A percentile compares a stretch with the other conserved stretches of the same genome.
These are phyloP conservation scores for Phortica variegata DNA, from an alignment of 1,140 invertebrate species.

Conservation along the genomic window DNA sequence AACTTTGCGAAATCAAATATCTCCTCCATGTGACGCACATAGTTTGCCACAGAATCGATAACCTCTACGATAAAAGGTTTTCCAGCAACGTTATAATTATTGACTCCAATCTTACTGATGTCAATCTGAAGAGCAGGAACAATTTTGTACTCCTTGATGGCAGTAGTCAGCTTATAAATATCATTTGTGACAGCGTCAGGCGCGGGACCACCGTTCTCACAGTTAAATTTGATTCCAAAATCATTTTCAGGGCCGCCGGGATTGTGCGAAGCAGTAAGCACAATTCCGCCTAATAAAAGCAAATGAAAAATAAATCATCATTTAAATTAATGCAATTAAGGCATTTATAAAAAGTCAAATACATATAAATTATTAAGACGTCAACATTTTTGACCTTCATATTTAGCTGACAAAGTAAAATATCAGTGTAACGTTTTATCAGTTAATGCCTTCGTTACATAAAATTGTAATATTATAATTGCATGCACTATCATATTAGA, in stretches of 20 bases:
- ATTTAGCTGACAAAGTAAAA: background rate
- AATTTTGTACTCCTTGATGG: constrained; percentile 78
- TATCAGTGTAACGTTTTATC: constrained; percentile 7
- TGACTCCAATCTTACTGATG: constrained; percentile 69
- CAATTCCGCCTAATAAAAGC: constrained; percentile 77
- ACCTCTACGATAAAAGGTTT: constrained; percentile 82
- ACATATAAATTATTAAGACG: no score
- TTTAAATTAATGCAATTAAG: no score
- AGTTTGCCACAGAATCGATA: constrained; percentile 89
- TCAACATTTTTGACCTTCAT: constrained; percentile 19
- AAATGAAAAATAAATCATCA: no score
- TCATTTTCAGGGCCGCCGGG: constrained; percentile 96
- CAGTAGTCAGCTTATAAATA: constrained; percentile 82
- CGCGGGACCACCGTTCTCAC: constrained; percentile 93
- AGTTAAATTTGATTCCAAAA: constrained; percentile 99
- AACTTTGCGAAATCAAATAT: constrained; percentile 95
- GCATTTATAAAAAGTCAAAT: no score
- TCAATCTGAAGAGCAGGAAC: constrained; percentile 76
- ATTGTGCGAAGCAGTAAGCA: constrained; percentile 98
- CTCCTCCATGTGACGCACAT: constrained; percentile 89
- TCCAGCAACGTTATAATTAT: constrained; percentile 67
- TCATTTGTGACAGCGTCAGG: constrained; percentile 87
- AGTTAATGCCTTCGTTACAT: constrained; percentile 8
- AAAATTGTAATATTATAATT: constrained; percentile 2
- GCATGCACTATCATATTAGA: no score